Evolutionary conservation across 2,888 invertebrate genomes (phyloP).

Genomic region (Acrobasis suavella): DNA sequence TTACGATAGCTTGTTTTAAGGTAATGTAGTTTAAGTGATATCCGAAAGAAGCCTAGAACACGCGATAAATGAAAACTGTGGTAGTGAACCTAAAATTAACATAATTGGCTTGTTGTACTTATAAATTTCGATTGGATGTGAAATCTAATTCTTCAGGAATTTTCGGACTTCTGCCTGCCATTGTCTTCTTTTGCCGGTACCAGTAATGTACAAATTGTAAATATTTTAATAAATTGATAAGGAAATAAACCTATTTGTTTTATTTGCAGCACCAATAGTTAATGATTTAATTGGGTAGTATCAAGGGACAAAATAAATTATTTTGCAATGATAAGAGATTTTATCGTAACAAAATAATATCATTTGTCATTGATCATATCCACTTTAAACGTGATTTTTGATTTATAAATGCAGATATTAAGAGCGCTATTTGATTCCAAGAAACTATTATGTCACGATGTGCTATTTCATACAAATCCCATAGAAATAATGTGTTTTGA

Average conservation of each 20-base stretch:
- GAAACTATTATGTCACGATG: too few species aligned
- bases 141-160: constrained; percentile 12
- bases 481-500: too few species aligned
- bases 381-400: too few species aligned
- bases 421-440: too few species aligned
- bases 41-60: constrained; percentile 69
- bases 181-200: neutral
- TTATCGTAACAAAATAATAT: too few species aligned
- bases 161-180: constrained; percentile 10
- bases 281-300: too few species aligned
- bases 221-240: constrained; percentile 16
- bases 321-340: too few species aligned
- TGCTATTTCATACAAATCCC: too few species aligned
- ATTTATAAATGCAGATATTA: too few species aligned
- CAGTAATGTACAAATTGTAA: constrained; percentile 17
- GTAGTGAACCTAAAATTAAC: constrained; percentile 46
- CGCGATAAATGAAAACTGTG: constrained; percentile 60
- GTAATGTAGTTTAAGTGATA: constrained; percentile 57
- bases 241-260: neutral
- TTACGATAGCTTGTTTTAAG: constrained; percentile 65
- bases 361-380: too few species aligned
- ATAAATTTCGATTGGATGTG: constrained; percentile 18
- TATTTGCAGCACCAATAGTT: neutral
- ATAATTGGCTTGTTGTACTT: constrained; percentile 76
- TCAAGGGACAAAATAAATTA: too few species aligned